Base-by-base conservation (phyloP, 2,113 vertebrate genomes). In the Pollimyrus isidori region DNA sequence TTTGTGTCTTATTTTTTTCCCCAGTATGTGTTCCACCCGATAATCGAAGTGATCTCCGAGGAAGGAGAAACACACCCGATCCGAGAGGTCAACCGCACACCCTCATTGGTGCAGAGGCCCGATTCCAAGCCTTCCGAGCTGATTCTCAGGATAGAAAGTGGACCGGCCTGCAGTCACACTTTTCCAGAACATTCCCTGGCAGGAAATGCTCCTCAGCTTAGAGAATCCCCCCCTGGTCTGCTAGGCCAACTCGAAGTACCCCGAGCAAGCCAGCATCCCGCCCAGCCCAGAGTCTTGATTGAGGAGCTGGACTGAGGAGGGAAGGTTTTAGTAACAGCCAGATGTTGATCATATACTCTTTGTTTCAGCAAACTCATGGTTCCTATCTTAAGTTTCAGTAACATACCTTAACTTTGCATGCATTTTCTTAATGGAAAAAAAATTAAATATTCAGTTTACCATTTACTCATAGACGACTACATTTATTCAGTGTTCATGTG, bases 21-120 rank as follows among this genome's bases (percentile, higher is more conserved):
- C 21, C 90, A 96, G 94, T 91, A 90, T 69, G 90, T 21, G 0
- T 91, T 89, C 90, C 93, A 84, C 89, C 96, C 96, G 11, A 96
- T 94, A 93, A 96, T 97, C 90, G 95, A 97, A 92, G 92, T 95
- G 0, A 91, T 98, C 91, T 95, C 95, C 2, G 92, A 92, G 17
- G 90, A 73, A 4, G 89, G 92, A 0, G 91, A 90, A 53, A 23
- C 9, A 48, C 42, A 39, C 84, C 6, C 69, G 15, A 26, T 4
- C 50, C 42, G 0, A 48, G 35, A 62, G 48, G 11, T 48, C 50
- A 11, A 86, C 4, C 35, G 21, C 9, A 45, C 5, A 45, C 7
- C 21, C 30, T 19, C 73, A 19, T 80, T n/a, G 19, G 23, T 48
- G 87, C 85, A 52, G 4, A 49, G 30, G 19, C 65, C 48, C 46